A percentile compares a stretch with the other conserved stretches of the same genome.
phyloP scores from a whole-genome alignment of 2,888 invertebrate genomes.

The Subacronicta megacephala region DNA sequence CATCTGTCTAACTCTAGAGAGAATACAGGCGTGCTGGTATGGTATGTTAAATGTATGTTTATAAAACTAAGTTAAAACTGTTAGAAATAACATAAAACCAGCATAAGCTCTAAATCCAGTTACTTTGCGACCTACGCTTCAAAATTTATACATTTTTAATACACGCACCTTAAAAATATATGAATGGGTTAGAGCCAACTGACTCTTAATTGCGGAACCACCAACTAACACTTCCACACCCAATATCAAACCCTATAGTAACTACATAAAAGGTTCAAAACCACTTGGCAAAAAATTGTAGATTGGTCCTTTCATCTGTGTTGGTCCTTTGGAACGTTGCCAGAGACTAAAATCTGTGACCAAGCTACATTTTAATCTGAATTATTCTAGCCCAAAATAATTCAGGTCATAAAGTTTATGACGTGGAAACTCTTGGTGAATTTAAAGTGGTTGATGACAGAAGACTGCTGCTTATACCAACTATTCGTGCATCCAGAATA shows the following conservation, averaged over 20 bases:
- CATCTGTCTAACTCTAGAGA: too few relatives aligned
- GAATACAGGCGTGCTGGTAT: too few relatives aligned
- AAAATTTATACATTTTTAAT: conserved; percentile 52
- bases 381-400: conserved; percentile 59
- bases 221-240: background rate
- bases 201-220: conserved; percentile 36
- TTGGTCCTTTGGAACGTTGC: conserved; percentile 48
- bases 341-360: conserved; percentile 58
- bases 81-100: conserved; percentile 28
- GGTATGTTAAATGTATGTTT: too few relatives aligned
- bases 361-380: conserved; percentile 56
- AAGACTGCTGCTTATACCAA: conserved; percentile 1
- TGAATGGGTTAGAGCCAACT: conserved; percentile 41
- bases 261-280: conserved; percentile 2
- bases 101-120: conserved; percentile 23
- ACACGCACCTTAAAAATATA: conserved; percentile 53
- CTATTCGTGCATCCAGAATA: conserved; percentile 17
- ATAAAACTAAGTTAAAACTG: conserved; percentile 4
- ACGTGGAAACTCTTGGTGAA: conserved; percentile 52
- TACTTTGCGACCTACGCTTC: conserved; percentile 40
- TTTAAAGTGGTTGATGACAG: conserved; percentile 37
- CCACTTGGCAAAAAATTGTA: rapidly evolving
- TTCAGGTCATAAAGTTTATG: conserved; percentile 53
- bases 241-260: background rate
- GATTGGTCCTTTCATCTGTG: conserved; percentile 12